phyloP scores from a whole-genome alignment of 1,140 invertebrate genomes.

The Eriosoma lanigerum region DNA sequence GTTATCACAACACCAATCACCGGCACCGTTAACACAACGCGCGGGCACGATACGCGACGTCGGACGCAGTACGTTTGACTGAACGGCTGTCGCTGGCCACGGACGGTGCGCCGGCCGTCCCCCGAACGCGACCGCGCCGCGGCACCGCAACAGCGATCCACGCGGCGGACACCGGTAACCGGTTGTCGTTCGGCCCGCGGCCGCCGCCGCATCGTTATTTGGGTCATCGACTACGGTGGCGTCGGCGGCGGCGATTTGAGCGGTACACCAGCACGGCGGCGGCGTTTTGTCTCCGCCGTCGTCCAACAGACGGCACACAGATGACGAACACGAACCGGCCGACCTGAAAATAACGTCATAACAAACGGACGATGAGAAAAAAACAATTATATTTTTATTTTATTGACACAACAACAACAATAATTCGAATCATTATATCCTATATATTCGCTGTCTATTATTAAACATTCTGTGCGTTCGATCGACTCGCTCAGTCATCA shows the following conservation, averaged over 20 bases:
- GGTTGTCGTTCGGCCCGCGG: slow-evolving; percentile 23
- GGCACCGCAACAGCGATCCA: slow-evolving; percentile 24
- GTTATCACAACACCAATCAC: slow-evolving; percentile 43
- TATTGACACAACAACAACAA: not conserved
- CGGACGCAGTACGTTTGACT: slow-evolving; percentile 33
- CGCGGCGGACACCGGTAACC: slow-evolving; percentile 32
- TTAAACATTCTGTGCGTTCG: no score
- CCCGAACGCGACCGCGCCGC: not conserved
- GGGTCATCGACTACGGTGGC: not conserved
- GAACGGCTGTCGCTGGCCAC: not conserved
- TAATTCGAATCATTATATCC: slow-evolving; percentile 24
- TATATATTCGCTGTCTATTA: no score
- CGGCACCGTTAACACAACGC: slow-evolving; percentile 16
- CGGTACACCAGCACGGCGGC: slow-evolving; percentile 28
- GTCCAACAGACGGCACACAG: slow-evolving; percentile 16
- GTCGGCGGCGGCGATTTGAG: not conserved
- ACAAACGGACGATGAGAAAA: not conserved
- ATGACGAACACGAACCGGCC: slow-evolving; percentile 15
- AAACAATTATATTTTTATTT: not conserved
- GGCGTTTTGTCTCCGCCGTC: slow-evolving; percentile 33
- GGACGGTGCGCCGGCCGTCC: not conserved
- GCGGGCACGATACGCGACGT: not conserved
- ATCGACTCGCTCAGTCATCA: no score
- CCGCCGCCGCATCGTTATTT: slow-evolving; percentile 14
- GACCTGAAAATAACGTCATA: slow-evolving; percentile 20